Conservation (phyloP, 2,797 vertebrate genomes). For the Pteropus rufus region DNA sequence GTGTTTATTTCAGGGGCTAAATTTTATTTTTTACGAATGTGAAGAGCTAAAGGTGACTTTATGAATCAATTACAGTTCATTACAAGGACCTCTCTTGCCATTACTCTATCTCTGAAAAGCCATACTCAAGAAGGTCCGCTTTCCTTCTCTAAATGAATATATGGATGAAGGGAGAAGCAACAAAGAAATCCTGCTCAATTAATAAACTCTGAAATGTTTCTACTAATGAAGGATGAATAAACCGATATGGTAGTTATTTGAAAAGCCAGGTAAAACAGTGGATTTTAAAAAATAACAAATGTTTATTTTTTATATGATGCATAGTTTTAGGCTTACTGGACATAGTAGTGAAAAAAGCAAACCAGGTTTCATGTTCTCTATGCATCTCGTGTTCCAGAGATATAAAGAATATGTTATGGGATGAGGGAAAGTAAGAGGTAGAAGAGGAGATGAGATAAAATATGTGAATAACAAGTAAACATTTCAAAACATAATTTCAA, state of each 20-base stretch:
- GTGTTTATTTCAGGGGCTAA: conserved; percentile 14
- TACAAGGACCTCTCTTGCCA: neutral
- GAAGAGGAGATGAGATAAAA: neutral
- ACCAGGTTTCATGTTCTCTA: neutral
- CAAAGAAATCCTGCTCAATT: neutral
- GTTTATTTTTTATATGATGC: neutral
- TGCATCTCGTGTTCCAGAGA: neutral
- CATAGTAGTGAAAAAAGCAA: neutral
- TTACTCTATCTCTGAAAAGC: neutral
- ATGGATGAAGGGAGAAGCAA: neutral
- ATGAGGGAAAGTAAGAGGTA: neutral
- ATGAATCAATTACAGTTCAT: neutral
- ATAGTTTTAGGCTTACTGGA: neutral
- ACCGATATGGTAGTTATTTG: neutral
- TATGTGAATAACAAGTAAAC: neutral
- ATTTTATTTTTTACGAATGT: conserved; percentile 76
- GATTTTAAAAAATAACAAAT: neutral
- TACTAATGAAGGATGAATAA: neutral
- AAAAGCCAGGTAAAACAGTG: neutral
- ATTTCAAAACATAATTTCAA: neutral
- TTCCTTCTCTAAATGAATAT: neutral
- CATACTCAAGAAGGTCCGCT: neutral
- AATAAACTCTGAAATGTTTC: neutral
- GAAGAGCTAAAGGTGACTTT: conserved; percentile 57
- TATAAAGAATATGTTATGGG: neutral